These are phyloP conservation scores for Meriones psammophilus DNA, from an alignment of 2,797 vertebrate species.

Conservation along the genomic window DNA sequence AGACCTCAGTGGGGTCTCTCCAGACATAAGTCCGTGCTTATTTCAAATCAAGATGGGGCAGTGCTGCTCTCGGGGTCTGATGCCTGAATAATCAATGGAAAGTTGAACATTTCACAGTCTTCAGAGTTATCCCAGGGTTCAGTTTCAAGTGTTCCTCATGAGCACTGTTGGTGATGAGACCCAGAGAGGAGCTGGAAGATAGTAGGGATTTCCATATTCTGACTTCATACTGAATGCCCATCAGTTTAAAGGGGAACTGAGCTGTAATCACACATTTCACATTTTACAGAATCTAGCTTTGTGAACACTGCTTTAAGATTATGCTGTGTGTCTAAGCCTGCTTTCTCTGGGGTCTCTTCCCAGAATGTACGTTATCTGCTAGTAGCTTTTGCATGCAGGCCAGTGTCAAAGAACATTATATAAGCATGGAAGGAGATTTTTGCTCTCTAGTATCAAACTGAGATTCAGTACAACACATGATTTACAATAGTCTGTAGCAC, in stretches of 20 bases:
- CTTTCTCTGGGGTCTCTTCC: conserved; percentile 61
- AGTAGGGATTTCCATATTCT: conserved; percentile 36
- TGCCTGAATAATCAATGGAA: neutral
- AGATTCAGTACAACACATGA: conserved; percentile 52
- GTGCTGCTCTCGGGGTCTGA: neutral
- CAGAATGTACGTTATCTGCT: conserved; percentile 59
- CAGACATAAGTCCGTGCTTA: neutral
- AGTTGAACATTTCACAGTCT: conserved; percentile 20
- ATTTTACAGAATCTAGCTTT: conserved; percentile 65
- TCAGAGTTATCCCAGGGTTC: neutral
- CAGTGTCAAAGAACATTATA: conserved; percentile 64
- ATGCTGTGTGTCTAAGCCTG: conserved; percentile 1
- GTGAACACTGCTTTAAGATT: conserved; percentile 66
- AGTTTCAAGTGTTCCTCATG: neutral
- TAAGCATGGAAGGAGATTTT: conserved; percentile 63
- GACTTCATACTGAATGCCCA: conserved; percentile 44
- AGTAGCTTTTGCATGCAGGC: conserved; percentile 71
- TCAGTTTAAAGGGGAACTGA: conserved; percentile 9
- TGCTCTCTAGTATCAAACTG: neutral
- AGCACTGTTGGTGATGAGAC: neutral
- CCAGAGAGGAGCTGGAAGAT: conserved; percentile 10
- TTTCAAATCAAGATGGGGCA: conserved; percentile 14
- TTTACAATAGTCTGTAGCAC: neutral
- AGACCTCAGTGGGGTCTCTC: neutral
- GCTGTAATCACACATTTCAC: conserved; percentile 32